Evolutionary conservation across 92 coral and sea anemone genomes (phyloP), one percentile per base, ranked within the genome.

Genomic region (Muricea muricata): DNA sequence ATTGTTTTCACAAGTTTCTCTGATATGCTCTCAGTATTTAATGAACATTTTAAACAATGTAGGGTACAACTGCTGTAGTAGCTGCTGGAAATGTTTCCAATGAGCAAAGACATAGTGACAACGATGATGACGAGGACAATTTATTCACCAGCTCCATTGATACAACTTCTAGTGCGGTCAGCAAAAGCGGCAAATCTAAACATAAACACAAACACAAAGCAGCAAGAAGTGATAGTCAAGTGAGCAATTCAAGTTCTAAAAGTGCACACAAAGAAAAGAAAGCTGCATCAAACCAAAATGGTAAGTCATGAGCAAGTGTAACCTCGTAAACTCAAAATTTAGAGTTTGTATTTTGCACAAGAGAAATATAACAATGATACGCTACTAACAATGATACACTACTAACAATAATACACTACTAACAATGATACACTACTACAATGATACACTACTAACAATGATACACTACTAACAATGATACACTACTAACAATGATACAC

Each of bases 251-350:
- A 1, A 78, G 83, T 40, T 57, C 48, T 8, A 78, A 78, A n/a
- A 57, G 71, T 56, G 83, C 55, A 28, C 40, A 61, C 21, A n/a
- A 78, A 86, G 69, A 90, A 80, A 15, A 94, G 89, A 65, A 94
- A 88, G 41, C 89, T 81, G 78, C 93, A 83, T 31, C 93, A 81
- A 13, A 87, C 87, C 76, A 97, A 88, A 70, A 94, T 90, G 87
- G 97, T 87, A 30, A 91, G 90, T 23, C 85, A 85, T 4, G 4
- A 4, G 42, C 4, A 9, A 37, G 42, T 4, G 93, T 91, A 65
- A 87, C n/a, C n/a, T n/a, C n/a, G n/a, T n/a, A n/a, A n/a, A n/a
- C n/a, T n/a, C n/a, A n/a, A n/a, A n/a, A n/a, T n/a, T n/a, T n/a
- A n/a, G n/a, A n/a, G n/a, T n/a, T n/a, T n/a, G n/a, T n/a, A n/a